Base-by-base conservation (phyloP, 1,140 invertebrate genomes). In the Platyura marginata region DNA sequence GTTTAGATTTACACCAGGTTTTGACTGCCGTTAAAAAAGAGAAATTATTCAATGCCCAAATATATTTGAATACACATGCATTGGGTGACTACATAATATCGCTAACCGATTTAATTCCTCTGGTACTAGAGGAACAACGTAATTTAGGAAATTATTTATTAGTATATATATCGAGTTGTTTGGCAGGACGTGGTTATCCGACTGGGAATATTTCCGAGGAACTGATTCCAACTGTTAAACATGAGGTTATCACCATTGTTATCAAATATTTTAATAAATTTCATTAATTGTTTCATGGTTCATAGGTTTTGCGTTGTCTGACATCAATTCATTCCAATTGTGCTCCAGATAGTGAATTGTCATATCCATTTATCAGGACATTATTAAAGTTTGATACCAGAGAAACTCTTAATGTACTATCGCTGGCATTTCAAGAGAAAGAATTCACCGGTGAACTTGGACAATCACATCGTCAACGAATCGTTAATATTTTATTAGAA, bases 121-220 rank as follows among this genome's bases (percentile, higher is more conserved):
- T 73, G 42, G 40, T 59, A 57, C 35, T 49, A 64, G 3, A 3
- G 32, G 61, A 55, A 32, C 66, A 66, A 44, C 65, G 66, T 35
- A 65, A 64, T 51, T 60, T 88, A 18, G 94, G 93, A 15, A 93
- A 93, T 52, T 88, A 90, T 50, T 65, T 98, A 42, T 62, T 98
- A 41, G 81, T 98, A 10, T 96, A 94, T 56, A 72, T 83, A 33
- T 92, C 89, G 42, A 93, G 91, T 54, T 96, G 92, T 57, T 67
- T 98, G 48, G 83, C 85, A 18, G 94, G 93, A 2, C 69, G 88
- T 44, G 81, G 81, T 2, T 96, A 92, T 67, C 92, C 87, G 2
- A 75, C 75, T 33, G 89, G 91, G 11, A 73, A 86, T 52, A 77
- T 96, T 48, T 77, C 82, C 2, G 62, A 66, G 8, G 74, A 84